phyloP scores from a whole-genome alignment of 2,113 vertebrate genomes.

The Hemiscyllium ocellatum region DNA sequence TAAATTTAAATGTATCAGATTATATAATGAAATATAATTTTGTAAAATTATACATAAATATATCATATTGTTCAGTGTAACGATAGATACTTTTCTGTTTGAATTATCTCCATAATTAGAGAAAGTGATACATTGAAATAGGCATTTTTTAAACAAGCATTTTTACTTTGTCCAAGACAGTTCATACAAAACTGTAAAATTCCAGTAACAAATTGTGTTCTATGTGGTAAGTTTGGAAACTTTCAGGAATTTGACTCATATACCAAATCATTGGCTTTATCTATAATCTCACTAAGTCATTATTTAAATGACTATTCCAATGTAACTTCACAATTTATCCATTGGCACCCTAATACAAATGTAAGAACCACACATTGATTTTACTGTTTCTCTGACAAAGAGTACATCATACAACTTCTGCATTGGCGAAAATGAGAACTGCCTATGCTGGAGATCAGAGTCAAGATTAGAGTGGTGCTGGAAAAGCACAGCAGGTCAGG shows the following conservation, averaged over 20 bases:
- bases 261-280: not conserved
- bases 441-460: too few relatives aligned
- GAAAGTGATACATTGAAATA: not conserved
- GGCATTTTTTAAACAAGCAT: not conserved
- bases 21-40: not conserved
- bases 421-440: too few relatives aligned
- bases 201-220: not conserved
- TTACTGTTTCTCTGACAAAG: not conserved
- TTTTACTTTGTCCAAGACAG: not conserved
- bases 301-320: not conserved
- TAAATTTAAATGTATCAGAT: not conserved
- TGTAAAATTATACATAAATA: slow-evolving; percentile 8
- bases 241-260: not conserved
- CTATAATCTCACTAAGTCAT: not conserved
- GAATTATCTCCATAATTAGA: not conserved
- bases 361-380: not conserved
- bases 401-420: not conserved
- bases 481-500: too few relatives aligned
- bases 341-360: not conserved
- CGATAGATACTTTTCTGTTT: not conserved
- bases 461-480: too few relatives aligned
- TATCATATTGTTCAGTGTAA: not conserved
- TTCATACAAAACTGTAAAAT: not conserved
- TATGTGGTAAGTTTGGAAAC: not conserved
- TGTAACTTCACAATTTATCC: not conserved